Conservation (phyloP, 2,113 vertebrate species). For the Sarotherodon lohbergeri region DNA sequence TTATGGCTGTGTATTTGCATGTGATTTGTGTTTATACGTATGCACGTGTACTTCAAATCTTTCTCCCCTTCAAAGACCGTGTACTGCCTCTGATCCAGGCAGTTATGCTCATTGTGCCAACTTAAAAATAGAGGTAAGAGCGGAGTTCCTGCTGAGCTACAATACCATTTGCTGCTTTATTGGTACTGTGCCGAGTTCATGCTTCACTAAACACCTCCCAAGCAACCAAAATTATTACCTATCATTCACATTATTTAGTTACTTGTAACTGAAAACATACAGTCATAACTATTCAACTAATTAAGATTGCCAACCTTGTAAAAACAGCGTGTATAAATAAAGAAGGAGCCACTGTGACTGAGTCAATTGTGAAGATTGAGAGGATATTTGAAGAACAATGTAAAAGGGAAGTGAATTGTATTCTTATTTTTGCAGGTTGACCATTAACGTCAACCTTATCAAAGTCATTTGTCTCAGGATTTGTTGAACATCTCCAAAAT, state of each 20-base stretch:
- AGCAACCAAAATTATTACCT: not conserved
- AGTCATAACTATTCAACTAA: not conserved
- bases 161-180: not conserved
- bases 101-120: not conserved
- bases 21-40: not conserved
- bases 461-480: slow-evolving; percentile 64
- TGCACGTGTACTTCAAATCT: slow-evolving; percentile 21
- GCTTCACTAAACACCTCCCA: not conserved
- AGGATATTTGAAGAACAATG: not conserved
- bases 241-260: not conserved
- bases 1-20: not conserved
- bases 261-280: not conserved
- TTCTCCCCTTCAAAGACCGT: slow-evolving; percentile 16
- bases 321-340: not conserved
- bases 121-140: slow-evolving; percentile 14
- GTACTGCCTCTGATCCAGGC: not conserved
- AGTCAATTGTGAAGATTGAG: not conserved
- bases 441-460: slow-evolving; percentile 61
- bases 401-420: slow-evolving; percentile 31
- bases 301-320: not conserved
- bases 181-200: not conserved
- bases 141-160: slow-evolving; percentile 18
- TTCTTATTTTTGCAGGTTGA: slow-evolving; percentile 35
- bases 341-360: not conserved
- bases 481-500: slow-evolving; percentile 70